Base-by-base conservation (phyloP, 2,888 invertebrate species). In the Troides helena region DNA sequence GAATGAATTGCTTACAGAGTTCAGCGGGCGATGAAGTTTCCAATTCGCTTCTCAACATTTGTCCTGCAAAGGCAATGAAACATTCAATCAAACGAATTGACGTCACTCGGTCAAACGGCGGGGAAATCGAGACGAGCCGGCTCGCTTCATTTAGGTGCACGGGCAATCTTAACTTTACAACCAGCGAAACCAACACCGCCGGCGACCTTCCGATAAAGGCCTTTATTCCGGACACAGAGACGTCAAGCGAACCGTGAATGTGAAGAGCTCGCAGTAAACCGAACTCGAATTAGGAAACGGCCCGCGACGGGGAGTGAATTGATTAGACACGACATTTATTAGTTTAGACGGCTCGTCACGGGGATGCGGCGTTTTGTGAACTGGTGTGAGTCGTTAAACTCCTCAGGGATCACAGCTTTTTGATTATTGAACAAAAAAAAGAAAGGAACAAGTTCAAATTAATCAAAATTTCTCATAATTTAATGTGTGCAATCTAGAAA, bases 291-390 rank as follows among this genome's bases (percentile, higher is more conserved):
- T 63, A 62, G 70, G 58, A 70, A 74, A 73, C 69, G 76, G 78
- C 78, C 80, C 79, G 80, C 81, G 81, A 84, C 80, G 81, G 78
- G 76, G 77, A 77, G 77, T 75, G 76, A 86, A 87, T 86, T 85
- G 84, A 87, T 86, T 86, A 79, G 82, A 79, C 77, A 80, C 81
- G 79, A 78, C 59, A 39, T 70, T 70, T 70, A 70, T 70, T 66
- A 66, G 66, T 70, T 70, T 70, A 62, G 62, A 62, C 23, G 62
- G 59, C 66, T 66, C 70, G 50, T 66, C 62, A 23, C 66, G 39
- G 66, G 21, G 57, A 43, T 30, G 56, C 56, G 65, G 21, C 57
- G 62, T 62, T 65, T 68, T 30, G 30, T 62, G 46, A 63, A 58
- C 58, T 30, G 46, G 25, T 36, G 50, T 21, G 17, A n/a, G 46